These are phyloP conservation scores for Hippocampus comes DNA, from an alignment of 2,113 vertebrate species.

Conservation along the genomic window DNA sequence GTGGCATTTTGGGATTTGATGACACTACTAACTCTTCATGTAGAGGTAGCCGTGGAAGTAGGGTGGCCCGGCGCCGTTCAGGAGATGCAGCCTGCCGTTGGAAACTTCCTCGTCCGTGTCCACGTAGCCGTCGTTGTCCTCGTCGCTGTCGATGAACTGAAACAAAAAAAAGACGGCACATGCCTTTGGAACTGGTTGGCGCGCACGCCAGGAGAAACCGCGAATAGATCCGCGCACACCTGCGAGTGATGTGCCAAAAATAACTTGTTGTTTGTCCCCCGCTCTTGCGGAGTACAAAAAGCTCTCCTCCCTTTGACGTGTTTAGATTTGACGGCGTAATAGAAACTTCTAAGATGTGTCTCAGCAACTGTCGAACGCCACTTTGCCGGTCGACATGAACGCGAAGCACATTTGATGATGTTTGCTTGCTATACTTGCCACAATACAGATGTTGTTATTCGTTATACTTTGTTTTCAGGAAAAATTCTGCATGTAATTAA, in stretches of 20 bases:
- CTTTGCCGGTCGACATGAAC: neutral
- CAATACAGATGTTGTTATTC: too few relatives aligned
- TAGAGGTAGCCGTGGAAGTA: constrained; percentile 93
- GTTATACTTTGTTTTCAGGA: too few relatives aligned
- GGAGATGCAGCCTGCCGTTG: constrained; percentile 75
- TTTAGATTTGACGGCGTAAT: constrained; percentile 6
- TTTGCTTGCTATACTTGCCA: too few relatives aligned
- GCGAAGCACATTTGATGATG: neutral
- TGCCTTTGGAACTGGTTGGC: neutral
- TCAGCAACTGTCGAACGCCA: neutral
- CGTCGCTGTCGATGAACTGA: constrained; percentile 86
- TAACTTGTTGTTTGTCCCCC: neutral
- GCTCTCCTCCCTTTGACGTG: neutral
- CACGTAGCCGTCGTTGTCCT: constrained; percentile 83
- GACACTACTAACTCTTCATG: constrained; percentile 80
- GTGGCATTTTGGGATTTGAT: constrained; percentile 2
- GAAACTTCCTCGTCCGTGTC: constrained; percentile 89
- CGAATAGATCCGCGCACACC: neutral
- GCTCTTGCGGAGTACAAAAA: neutral
- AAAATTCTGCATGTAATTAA: too few relatives aligned
- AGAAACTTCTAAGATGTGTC: constrained; percentile 15
- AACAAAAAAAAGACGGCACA: neutral
- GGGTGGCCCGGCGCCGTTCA: constrained; percentile 81
- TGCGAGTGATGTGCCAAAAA: constrained; percentile 1
- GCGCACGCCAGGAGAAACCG: neutral